Evolutionary conservation across 2,113 vertebrate genomes (phyloP).

Genomic region (Suncus etruscus): DNA sequence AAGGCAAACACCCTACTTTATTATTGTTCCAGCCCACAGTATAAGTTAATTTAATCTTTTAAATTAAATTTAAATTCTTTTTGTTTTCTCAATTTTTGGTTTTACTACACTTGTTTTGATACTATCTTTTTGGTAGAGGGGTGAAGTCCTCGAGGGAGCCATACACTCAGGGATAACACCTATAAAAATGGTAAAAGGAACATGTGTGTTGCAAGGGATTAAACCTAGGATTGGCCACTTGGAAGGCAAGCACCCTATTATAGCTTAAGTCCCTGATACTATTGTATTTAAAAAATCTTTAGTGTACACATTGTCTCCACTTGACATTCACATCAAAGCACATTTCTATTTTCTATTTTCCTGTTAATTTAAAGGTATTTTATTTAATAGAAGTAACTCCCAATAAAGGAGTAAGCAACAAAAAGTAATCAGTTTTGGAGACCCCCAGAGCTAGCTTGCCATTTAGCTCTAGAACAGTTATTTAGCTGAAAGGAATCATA

Average conservation of each 20-base stretch:
- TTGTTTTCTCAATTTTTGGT: conserved; percentile 12
- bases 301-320: conserved; percentile 10
- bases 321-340: conserved; percentile 41
- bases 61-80: not conserved
- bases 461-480: conserved; percentile 48
- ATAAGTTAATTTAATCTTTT: not conserved
- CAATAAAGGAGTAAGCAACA: conserved; percentile 21
- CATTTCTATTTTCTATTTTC: conserved; percentile 59
- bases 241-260: too few species aligned
- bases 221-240: too few species aligned
- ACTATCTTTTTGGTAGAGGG: not conserved
- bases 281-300: conserved; percentile 11
- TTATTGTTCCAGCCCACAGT: too few species aligned
- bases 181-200: too few species aligned
- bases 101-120: conserved; percentile 11
- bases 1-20: too few species aligned
- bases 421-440: conserved; percentile 27
- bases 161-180: too few species aligned
- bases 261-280: too few species aligned
- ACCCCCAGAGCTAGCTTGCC: not conserved
- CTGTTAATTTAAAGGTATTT: conserved; percentile 52
- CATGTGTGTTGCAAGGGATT: too few species aligned
- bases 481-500: not conserved
- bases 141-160: too few species aligned
- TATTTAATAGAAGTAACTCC: conserved; percentile 57